Evolutionary conservation across 2,797 vertebrate species (phyloP), one percentile per base, ranked within the genome.

Genomic region (Hapalemur alaotrensis): DNA sequence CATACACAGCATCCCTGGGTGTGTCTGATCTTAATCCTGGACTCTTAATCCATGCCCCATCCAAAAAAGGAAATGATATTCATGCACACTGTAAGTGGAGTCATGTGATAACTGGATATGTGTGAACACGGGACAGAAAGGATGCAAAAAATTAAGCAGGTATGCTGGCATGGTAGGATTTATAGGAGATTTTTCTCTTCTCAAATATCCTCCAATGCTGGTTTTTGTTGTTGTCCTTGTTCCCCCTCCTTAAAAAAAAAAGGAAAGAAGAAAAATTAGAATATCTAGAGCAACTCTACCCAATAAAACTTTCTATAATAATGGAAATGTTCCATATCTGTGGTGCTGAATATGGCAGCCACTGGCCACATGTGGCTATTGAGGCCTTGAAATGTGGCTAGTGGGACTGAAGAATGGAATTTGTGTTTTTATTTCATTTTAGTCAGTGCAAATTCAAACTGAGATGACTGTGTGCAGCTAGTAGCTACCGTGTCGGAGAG

Each of bases 341-440:
- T 43, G 48, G 48, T 18, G 18, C 22, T 13, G 1, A 1, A 3
- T 12, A 2, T 2, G 43, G 48, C 6, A 4, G 50, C 75, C 38
- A 2, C 46, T 25, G n/a, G 30, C 46, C 63, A 43, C 18, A 0
- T 32, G 43, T 69, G 35, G 10, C 32, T 52, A 0, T n/a, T 9
- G 32, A 92, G 63, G 11, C 75, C 69, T 30, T 41, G 22, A 57
- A 63, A 43, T n/a, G 57, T 17, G 57, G 63, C 41, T n/a, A 4
- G 38, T 57, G 20, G 28, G 54, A 43, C 41, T 32, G 9, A 46
- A 43, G 79, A 41, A 20, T 7, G 7, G 72, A 59, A 78, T 78
- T 79, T 46, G 10, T 20, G 7, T 38, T 13, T 78, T 48, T 25
- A 8, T 6, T 52, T 52, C 38, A 6, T 17, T 75, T 38, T 12